Conservation (phyloP, 2,797 vertebrate species). For the Enteromius anoplus region DNA sequence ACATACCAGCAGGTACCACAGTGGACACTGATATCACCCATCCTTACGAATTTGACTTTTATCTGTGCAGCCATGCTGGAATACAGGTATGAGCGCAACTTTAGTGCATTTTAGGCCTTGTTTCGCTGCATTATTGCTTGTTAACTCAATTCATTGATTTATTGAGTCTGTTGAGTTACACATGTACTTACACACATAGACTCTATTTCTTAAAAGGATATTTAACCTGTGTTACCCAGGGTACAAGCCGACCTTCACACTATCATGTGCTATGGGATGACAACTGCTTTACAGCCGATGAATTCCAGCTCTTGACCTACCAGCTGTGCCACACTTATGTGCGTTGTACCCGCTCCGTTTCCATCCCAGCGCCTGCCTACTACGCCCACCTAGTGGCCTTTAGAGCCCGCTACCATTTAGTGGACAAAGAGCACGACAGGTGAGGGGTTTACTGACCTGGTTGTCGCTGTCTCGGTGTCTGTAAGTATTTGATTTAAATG, state of each 20-base stretch:
- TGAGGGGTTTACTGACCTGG: slow-evolving; percentile 57
- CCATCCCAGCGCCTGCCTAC: slow-evolving; percentile 97
- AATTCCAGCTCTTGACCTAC: slow-evolving; percentile 98
- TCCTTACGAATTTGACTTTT: slow-evolving; percentile 98
- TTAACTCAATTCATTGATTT: not conserved
- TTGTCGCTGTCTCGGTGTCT: not conserved
- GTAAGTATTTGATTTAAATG: not conserved
- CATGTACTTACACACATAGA: too few relatives aligned
- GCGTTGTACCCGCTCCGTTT: slow-evolving; percentile 96
- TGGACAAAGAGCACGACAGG: slow-evolving; percentile 99
- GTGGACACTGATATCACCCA: slow-evolving; percentile 98
- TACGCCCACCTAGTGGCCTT: slow-evolving; percentile 98
- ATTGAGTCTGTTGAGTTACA: too few relatives aligned
- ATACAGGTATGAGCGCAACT: slow-evolving; percentile 85
- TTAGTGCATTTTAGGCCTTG: not conserved
- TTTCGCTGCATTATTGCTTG: not conserved
- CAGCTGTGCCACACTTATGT: slow-evolving; percentile 99
- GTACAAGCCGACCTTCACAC: slow-evolving; percentile 97
- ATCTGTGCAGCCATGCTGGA: slow-evolving; percentile 98
- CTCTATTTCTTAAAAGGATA: not conserved
- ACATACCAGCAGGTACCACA: slow-evolving; percentile 97
- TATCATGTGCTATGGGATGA: slow-evolving; percentile 98
- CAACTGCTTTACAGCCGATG: slow-evolving; percentile 96
- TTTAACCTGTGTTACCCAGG: slow-evolving; percentile 71
- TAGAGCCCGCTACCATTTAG: slow-evolving; percentile 95